Evolutionary conservation across 2,797 vertebrate genomes (phyloP).

Genomic region (Sebastes kiyomatsui): DNA sequence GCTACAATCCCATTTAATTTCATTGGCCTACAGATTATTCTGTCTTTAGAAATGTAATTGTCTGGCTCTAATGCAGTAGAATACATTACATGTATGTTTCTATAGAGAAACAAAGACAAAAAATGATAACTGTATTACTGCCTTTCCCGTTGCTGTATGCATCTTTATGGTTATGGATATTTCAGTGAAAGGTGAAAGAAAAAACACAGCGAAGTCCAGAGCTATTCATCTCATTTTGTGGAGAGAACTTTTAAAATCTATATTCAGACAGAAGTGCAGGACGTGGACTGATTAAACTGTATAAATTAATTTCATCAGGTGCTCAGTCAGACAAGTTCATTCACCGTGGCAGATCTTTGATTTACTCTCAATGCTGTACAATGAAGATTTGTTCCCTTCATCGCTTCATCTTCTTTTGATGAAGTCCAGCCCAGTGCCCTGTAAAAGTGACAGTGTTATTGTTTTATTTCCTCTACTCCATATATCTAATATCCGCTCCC

Average conservation of each 20-base stretch:
- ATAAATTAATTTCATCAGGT: slow-evolving; percentile 46
- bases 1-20: slow-evolving; percentile 78
- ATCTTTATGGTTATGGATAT: neutral
- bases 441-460: slow-evolving; percentile 46
- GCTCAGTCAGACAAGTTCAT: slow-evolving; percentile 47
- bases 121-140: neutral
- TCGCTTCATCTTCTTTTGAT: slow-evolving; percentile 43
- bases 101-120: neutral
- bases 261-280: slow-evolving; percentile 20
- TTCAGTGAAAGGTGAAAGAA: neutral
- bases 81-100: slow-evolving; percentile 19
- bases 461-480: slow-evolving; percentile 42
- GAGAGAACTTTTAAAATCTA: slow-evolving; percentile 1
- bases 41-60: slow-evolving; percentile 70
- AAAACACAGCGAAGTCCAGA: neutral
- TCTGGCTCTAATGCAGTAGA: slow-evolving; percentile 44
- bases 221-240: neutral
- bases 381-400: slow-evolving; percentile 35
- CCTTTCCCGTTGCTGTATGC: neutral
- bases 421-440: slow-evolving; percentile 18
- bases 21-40: slow-evolving; percentile 71
- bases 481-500: slow-evolving; percentile 39
- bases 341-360: slow-evolving; percentile 46
- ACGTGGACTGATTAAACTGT: slow-evolving; percentile 39
- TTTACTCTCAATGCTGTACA: slow-evolving; percentile 31